phyloP scores from a whole-genome alignment of 2,888 invertebrate genomes.

The Macaria notata region DNA sequence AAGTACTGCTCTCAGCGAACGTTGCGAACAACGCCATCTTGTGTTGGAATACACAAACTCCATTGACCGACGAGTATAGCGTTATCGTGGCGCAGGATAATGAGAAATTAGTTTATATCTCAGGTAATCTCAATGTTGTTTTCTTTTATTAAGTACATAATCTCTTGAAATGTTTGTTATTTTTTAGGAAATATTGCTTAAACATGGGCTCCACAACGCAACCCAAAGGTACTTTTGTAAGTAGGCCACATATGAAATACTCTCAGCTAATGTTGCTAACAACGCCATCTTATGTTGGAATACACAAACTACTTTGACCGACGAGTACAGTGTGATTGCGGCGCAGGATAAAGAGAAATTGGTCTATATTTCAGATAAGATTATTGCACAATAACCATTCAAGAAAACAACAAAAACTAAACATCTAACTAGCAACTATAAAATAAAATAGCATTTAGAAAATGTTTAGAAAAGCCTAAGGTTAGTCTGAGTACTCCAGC shows the following conservation, averaged over 20 bases:
- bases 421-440: too few relatives aligned
- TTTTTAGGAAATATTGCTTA: too few relatives aligned
- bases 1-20: conserved; percentile 86
- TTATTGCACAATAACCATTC: too few relatives aligned
- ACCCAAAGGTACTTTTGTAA: too few relatives aligned
- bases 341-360: neutral
- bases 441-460: too few relatives aligned
- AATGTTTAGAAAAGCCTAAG: too few relatives aligned
- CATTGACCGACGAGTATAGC: conserved; percentile 78
- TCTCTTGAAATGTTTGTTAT: too few relatives aligned
- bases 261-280: neutral
- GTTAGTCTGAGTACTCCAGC: too few relatives aligned
- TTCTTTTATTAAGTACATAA: neutral
- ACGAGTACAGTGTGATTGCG: too few relatives aligned
- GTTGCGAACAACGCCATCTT: conserved; percentile 88
- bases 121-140: conserved; percentile 60
- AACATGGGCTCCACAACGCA: too few relatives aligned
- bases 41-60: conserved; percentile 87
- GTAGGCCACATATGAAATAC: too few relatives aligned
- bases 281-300: neutral
- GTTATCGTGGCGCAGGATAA: conserved; percentile 83
- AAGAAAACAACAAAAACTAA: too few relatives aligned
- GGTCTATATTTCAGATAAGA: neutral
- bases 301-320: conserved; percentile 1
- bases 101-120: conserved; percentile 86